Percentiles rank a stretch among this genome's conserved stretches.
Evolutionary conservation across 1,140 invertebrate species (phyloP).

Genomic region (Bombus confusus): DNA sequence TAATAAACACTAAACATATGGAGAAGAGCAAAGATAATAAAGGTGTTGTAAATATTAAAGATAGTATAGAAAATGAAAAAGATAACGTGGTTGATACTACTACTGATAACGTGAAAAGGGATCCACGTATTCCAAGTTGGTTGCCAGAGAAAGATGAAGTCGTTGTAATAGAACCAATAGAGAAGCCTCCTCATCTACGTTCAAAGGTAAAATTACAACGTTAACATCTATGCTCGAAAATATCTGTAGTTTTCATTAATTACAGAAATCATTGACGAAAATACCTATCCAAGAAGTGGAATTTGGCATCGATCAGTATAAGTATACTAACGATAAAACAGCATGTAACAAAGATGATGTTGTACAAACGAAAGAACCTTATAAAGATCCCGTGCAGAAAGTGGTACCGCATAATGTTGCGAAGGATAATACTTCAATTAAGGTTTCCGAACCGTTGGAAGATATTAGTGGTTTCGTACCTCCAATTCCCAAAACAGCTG

Average conservation of each 20-base stretch:
- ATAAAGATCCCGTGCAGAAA: not conserved
- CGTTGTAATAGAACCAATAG: conserved; percentile 83
- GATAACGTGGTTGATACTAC: not conserved
- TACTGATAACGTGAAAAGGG: conserved; percentile 60
- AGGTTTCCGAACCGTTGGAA: conserved; percentile 18
- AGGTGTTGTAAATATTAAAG: not conserved
- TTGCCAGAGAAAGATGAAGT: conserved; percentile 80
- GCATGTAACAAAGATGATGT: not conserved
- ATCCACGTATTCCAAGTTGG: conserved; percentile 76
- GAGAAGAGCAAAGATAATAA: not conserved
- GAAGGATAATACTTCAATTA: not conserved
- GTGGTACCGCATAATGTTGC: not conserved
- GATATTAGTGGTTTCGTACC: conserved; percentile 66
- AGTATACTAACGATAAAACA: conserved; percentile 9
- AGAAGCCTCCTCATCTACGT: conserved; percentile 85
- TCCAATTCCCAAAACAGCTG: conserved; percentile 82
- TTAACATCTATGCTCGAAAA: conserved; percentile 8
- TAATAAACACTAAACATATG: not conserved
- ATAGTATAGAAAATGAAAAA: no score
- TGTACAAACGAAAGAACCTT: not conserved
- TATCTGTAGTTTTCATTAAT: conserved; percentile 23
- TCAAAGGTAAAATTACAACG: conserved; percentile 83
- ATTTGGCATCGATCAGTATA: conserved; percentile 61
- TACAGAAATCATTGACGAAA: conserved; percentile 83
- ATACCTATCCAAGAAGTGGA: conserved; percentile 82